Conservation (phyloP, 2,888 invertebrate species). For the Sacculina carcini region DNA sequence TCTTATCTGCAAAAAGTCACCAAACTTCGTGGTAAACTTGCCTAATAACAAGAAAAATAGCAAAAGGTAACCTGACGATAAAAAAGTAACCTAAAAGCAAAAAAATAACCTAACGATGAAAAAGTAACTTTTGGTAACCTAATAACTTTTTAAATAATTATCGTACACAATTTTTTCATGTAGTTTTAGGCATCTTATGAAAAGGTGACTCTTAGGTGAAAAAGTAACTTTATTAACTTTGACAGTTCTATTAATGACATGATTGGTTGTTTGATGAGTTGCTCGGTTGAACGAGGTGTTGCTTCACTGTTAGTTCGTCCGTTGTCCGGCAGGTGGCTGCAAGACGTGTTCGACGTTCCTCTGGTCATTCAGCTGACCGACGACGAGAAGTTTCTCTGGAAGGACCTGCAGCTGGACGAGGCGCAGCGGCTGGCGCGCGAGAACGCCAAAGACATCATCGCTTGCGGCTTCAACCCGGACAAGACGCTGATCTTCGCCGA, state of each 20-base stretch:
- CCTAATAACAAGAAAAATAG: too few species aligned
- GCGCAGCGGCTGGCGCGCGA: constrained; percentile 53
- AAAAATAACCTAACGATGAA: too few species aligned
- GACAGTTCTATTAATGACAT: not conserved
- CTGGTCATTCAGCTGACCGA: constrained; percentile 90
- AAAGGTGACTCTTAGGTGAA: too few species aligned
- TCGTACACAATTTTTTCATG: too few species aligned
- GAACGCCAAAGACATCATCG: constrained; percentile 94
- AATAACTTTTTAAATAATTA: too few species aligned
- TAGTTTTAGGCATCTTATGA: too few species aligned
- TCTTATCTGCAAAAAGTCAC: too few species aligned
- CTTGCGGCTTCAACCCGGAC: constrained; percentile 70
- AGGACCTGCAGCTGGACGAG: constrained; percentile 66
- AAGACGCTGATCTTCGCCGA: constrained; percentile 96
- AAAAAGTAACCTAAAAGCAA: too few species aligned
- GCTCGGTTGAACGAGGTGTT: not conserved
- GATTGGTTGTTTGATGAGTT: not conserved
- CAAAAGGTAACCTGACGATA: too few species aligned
- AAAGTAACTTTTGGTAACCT: too few species aligned
- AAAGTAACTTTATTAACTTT: too few species aligned
- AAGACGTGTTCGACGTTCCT: constrained; percentile 86
- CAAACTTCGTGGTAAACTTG: too few species aligned
- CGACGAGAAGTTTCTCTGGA: constrained; percentile 96
- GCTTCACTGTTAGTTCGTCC: not conserved
- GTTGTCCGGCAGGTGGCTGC: constrained; percentile 73